Base-by-base conservation (phyloP, 2,888 invertebrate genomes). In the Lysandra bellargus region DNA sequence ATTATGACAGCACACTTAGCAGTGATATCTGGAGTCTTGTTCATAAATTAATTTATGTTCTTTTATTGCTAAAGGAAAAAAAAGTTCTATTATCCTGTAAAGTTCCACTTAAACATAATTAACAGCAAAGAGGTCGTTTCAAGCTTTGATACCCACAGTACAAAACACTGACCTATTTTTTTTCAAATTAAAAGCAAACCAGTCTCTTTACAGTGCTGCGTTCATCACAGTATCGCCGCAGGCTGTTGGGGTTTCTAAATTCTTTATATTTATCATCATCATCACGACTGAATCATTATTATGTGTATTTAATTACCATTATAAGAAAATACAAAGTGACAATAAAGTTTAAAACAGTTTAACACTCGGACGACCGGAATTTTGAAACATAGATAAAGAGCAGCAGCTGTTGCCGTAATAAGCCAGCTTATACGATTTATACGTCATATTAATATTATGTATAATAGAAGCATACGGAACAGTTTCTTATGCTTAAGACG, bases 1-100 rank as follows among this genome's bases (percentile, higher is more conserved):
- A 87, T 85, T 82, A 80, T 82, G 82, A 81, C 78, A 77, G 57
- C 44, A 79, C 78, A 79, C 80, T 78, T 53, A 72, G 57, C 72
- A 37, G 23, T 53, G 57, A 78, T 53, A 78, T 69, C 37, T 64
- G 17, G 33, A 61, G n/a, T 61, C n/a, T 23, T 33, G 17, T 14
- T 69, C 5, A 69, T 33, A 12, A 64, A 5, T 69, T 23, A 12
- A 30, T 64, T 64, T 64, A 12, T 37, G 33, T 33, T 14, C 17
- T 14, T 53, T 57, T 57, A 4, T 14, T 17, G 14, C 14, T 40
- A 40, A 40, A 53, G 53, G 14, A 53, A 53, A 53, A 53, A 17
- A 57, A 57, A 4, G 57, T 64, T 64, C 0, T 30, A 30, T 69
- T 74, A 78, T 80, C 64, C 57, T 78, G 30, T 78, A 53, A 33